Evolutionary conservation across 1,140 invertebrate genomes (phyloP), one percentile per base, ranked within the genome.

Genomic region (Drosophila biarmipes): DNA sequence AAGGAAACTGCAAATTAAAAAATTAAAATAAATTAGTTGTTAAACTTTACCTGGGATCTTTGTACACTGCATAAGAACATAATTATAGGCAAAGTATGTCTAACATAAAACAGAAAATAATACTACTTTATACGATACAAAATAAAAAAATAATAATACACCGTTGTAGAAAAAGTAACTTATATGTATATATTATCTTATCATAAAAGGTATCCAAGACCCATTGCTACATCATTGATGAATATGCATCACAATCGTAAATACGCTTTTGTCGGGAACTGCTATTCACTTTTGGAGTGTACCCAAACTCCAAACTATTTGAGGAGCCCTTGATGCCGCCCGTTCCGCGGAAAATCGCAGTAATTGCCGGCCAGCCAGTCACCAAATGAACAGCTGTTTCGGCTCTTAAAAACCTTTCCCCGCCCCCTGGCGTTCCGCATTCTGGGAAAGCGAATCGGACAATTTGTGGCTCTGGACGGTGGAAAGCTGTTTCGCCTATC

Each of bases 331-430:
- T 48, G 7, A 29, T 48, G n/a, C 29, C 7, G 5, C 29, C 21
- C 21, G 21, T 19, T 57, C 12, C 27, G 15, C 12, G 17, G 6
- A 56, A 31, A 62, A 63, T 38, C 17, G 12, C 7, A 0, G 21
- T 61, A 61, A 64, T 59, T 75, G 42, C 34, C 42, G 59, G 42
- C 12, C 27, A 55, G 49, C 34, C 71, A 58, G 34, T 58, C 15
- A 21, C n/a, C 35, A 68, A 68, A 53, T 45, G 46, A 49, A 43
- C 77, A 79, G 77, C 76, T 79, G 77, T 79, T 79, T 79, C 40
- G 45, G 19, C 17, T 43, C 17, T 19, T 48, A 51, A 35, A 53
- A 42, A 38, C 38, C 49, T 63, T 66, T 63, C 19, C 21, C 31
- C 12, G 31, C 58, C 58, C 64, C 51, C 48, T 72, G 66, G 66